phyloP scores from a whole-genome alignment of 2,797 vertebrate species.

The Phataginus tetradactyla region DNA sequence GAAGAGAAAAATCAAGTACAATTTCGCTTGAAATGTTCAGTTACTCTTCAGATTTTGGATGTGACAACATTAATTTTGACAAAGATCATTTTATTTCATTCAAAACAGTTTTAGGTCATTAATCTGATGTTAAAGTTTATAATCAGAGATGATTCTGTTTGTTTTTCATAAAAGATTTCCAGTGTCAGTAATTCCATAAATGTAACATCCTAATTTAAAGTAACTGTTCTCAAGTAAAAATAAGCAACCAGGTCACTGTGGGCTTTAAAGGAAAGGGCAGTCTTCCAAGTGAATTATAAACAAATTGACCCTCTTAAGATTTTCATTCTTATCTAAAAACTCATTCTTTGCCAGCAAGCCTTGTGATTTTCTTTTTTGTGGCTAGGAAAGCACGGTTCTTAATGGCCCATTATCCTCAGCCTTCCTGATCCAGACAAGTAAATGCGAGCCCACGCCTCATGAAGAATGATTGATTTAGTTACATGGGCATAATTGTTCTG shows the following conservation, averaged over 20 bases:
- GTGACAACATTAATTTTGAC: background rate
- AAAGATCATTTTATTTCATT: constrained; percentile 51
- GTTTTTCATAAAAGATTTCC: constrained; percentile 57
- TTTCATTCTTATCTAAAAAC: constrained; percentile 78
- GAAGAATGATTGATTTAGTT: constrained; percentile 74
- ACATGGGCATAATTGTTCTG: constrained; percentile 66
- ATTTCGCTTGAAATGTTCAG: constrained; percentile 3
- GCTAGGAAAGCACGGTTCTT: constrained; percentile 65
- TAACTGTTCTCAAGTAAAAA: constrained; percentile 75
- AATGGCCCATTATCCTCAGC: constrained; percentile 60
- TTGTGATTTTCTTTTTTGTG: background rate
- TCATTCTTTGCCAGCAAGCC: constrained; percentile 67
- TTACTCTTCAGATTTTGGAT: constrained; percentile 22
- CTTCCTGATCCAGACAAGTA: constrained; percentile 72
- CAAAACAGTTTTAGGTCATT: constrained; percentile 63
- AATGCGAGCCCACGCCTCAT: constrained; percentile 51
- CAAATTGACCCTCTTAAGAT: constrained; percentile 74
- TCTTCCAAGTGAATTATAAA: constrained; percentile 78
- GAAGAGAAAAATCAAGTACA: background rate
- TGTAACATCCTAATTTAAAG: constrained; percentile 67
- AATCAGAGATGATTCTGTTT: constrained; percentile 70
- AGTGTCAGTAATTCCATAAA: constrained; percentile 57
- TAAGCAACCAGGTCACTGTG: constrained; percentile 66
- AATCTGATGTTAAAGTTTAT: constrained; percentile 74
- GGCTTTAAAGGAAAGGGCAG: constrained; percentile 68